Evolutionary conservation across 1,140 invertebrate genomes (phyloP).

Genomic region (Bombyx mori): DNA sequence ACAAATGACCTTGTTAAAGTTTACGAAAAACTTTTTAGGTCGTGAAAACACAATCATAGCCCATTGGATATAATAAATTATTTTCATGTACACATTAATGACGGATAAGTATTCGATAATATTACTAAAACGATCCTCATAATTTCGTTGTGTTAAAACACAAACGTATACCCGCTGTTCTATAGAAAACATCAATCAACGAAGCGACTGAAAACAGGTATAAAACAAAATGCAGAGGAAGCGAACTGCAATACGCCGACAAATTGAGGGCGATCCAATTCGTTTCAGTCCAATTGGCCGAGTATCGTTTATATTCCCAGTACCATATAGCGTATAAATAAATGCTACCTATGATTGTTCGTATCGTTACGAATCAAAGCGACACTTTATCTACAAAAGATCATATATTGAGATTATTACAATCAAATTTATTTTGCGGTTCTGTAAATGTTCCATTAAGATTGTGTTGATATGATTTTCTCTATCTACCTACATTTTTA

Average conservation of each 20-base stretch:
- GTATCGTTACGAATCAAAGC: slow-evolving; percentile 38
- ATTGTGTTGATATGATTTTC: too few species aligned
- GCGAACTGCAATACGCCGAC: slow-evolving; percentile 43
- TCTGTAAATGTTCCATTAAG: too few species aligned
- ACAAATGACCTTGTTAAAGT: slow-evolving; percentile 41
- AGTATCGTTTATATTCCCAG: slow-evolving; percentile 58
- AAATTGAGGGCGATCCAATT: slow-evolving; percentile 68
- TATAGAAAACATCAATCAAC: slow-evolving; percentile 12
- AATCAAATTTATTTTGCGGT: too few species aligned
- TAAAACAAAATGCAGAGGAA: slow-evolving; percentile 56
- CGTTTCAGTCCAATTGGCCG: slow-evolving; percentile 66
- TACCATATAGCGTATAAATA: slow-evolving; percentile 37
- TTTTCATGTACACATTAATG: slow-evolving; percentile 9
- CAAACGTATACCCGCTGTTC: too few species aligned
- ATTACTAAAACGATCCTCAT: neutral
- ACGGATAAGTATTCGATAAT: slow-evolving; percentile 2
- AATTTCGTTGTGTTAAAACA: too few species aligned
- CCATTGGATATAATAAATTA: too few species aligned
- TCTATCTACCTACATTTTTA: too few species aligned
- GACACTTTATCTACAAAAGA: slow-evolving; percentile 31
- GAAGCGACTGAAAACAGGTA: slow-evolving; percentile 14
- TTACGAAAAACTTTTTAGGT: slow-evolving; percentile 42
- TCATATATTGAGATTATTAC: slow-evolving; percentile 16
- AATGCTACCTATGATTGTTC: slow-evolving; percentile 21
- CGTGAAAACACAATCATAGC: slow-evolving; percentile 26